Evolutionary conservation across 2,113 vertebrate species (phyloP), one percentile per base, ranked within the genome.

Genomic region (Sapayoa aenigma): DNA sequence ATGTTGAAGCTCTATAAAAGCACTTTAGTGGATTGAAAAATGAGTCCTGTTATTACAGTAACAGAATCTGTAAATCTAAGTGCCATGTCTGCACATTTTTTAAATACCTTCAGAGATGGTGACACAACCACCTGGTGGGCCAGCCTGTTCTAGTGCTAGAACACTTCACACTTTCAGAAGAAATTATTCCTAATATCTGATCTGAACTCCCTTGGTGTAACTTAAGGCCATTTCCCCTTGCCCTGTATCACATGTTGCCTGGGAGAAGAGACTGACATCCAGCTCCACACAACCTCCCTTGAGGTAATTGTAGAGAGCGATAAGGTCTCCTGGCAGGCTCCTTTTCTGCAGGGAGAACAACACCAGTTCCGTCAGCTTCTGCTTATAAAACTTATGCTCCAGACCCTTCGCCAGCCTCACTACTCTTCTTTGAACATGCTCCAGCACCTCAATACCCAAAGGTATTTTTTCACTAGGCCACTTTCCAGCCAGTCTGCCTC

Each of bases 301-400:
- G 28, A 47, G 16, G 6, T 3, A 46, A 8, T 17, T 35, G 20
- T 12, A n/a, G n/a, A 68, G 39, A 68, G 24, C 1, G 0, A 41
- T 19, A 12, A 11, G 4, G 16, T n/a, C 16, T 46, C 24, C 21
- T 33, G 63, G 10, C 30, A 46, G 30, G 30, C 14, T 66, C 41
- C n/a, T 49, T 9, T 27, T 21, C 19, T 41, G 9, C 39, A 39
- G 16, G 23, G 3, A n/a, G 30, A 82, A 33, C 19, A 52, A 25
- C 1, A 4, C 9, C 20, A 60, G 9, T 46, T 82, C 13, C 11
- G 16, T 53, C n/a, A 60, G 30, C 24, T 60, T 60, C 13, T 41
- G 13, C 11, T 25, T 31, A 31, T 8, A n/a, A 30, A 60, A 60
- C 6, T 10, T 68, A n/a, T 39, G 11, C n/a, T 68, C 11, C 9